These are phyloP conservation scores for Charina bottae DNA, from an alignment of 2,113 vertebrate species.

Conservation along the genomic window DNA sequence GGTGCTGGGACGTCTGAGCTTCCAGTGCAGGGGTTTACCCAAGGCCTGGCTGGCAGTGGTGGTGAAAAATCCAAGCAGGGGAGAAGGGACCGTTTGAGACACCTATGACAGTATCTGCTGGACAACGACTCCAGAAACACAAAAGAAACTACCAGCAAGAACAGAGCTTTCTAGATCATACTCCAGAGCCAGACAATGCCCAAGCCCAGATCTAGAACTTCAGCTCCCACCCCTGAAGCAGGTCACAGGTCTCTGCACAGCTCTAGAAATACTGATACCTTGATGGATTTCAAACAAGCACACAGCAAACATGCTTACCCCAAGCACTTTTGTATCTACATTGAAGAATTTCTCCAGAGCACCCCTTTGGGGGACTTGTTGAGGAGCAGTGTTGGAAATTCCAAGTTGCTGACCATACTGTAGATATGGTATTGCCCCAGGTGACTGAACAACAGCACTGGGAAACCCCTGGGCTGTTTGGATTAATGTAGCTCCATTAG, in stretches of 20 bases:
- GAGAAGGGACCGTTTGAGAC: too few species aligned
- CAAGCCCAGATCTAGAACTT: background rate
- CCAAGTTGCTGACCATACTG: background rate
- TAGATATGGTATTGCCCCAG: background rate
- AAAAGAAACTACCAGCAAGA: background rate
- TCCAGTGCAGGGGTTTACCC: background rate
- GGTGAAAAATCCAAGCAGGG: background rate
- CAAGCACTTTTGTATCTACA: conserved; percentile 5
- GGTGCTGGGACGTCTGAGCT: background rate
- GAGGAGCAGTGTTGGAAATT: background rate
- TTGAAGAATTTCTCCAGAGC: background rate
- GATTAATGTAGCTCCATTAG: background rate
- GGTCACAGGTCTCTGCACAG: background rate
- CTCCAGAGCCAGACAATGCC: background rate
- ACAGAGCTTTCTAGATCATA: background rate
- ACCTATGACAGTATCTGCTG: background rate
- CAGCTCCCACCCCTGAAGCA: background rate
- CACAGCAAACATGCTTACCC: background rate
- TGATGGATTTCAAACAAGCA: background rate
- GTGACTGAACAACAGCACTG: background rate
- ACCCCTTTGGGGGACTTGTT: background rate
- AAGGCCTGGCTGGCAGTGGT: background rate
- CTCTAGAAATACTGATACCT: background rate
- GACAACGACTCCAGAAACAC: background rate
- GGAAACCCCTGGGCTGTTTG: background rate